Base-by-base conservation (phyloP, 2,797 vertebrate species). In the Apodemus agrarius region DNA sequence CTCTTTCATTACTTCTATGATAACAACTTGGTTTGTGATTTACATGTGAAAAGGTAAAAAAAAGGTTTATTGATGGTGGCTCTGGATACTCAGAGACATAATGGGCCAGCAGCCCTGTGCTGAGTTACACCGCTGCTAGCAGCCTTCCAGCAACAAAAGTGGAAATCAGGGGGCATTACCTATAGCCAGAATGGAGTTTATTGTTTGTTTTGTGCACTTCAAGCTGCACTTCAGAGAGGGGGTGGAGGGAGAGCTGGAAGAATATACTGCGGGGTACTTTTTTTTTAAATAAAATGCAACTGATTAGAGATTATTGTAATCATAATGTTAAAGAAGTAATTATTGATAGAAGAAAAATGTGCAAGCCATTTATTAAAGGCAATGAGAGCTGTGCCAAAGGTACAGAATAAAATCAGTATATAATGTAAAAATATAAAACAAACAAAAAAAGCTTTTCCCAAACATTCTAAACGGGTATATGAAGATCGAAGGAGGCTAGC, bases 31-130 rank as follows among this genome's bases (percentile, higher is more conserved):
- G 4, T 34, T 31, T 52, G 52, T 90, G 40, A 65, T 22, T 85
- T 87, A 93, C 31, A 34, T 1, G 19, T 92, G 54, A 54, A 82
- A 7, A 95, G 74, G 63, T 88, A 57, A n/a, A 26, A 89, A 43
- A 21, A 78, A 54, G 8, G n/a, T 43, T 54, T 17, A 67, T 2
- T 65, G 17, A 69, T 49, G 34, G 54, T 40, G 54, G 6, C 37
- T 40, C 11, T 31, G 34, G 31, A 69, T 40, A 75, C 0, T 61
- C 1, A 49, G 24, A 43, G 0, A 90, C 79, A 13, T 10, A 84
- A 61, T 0, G 86, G 21, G 40, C 1, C 1, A 13, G 1, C 10
- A 19, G 29, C 26, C 14, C 34, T 34, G 59, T 4, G 21, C 22
- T 34, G 24, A 54, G 11, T 46, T 57, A 21, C 34, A 2, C 21